These are phyloP conservation scores for Prosapia bicincta DNA, from an alignment of 2,888 invertebrate genomes.

Conservation along the genomic window DNA sequence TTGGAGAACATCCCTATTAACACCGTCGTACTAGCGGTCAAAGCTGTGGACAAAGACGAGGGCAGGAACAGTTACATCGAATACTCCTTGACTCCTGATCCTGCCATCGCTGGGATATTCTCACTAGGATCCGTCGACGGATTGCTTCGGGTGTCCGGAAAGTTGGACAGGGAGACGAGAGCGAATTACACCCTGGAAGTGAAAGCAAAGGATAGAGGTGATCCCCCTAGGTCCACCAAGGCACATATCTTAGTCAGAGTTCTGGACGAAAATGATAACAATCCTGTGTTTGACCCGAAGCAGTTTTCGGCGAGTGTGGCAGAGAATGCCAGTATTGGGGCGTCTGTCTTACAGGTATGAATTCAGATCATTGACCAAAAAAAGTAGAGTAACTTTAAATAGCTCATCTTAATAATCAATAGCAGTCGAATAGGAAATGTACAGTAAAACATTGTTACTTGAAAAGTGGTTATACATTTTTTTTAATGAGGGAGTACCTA, in stretches of 20 bases:
- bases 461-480: too few relatives aligned
- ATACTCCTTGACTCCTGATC: slow-evolving; percentile 59
- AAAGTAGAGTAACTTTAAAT: too few relatives aligned
- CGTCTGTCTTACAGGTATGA: slow-evolving; percentile 77
- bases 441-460: too few relatives aligned
- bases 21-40: slow-evolving; percentile 84
- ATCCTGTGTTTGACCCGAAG: slow-evolving; percentile 83
- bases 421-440: too few relatives aligned
- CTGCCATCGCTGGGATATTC: slow-evolving; percentile 57
- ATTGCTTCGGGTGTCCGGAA: slow-evolving; percentile 76
- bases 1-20: slow-evolving; percentile 82
- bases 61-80: slow-evolving; percentile 89
- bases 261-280: slow-evolving; percentile 86
- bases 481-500: too few relatives aligned
- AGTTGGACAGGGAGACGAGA: slow-evolving; percentile 77
- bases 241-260: slow-evolving; percentile 68
- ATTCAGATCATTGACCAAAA: too few relatives aligned
- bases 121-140: slow-evolving; percentile 85
- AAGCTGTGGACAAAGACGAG: slow-evolving; percentile 86
- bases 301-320: slow-evolving; percentile 87
- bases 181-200: slow-evolving; percentile 72
- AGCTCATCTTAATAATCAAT: too few relatives aligned
- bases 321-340: slow-evolving; percentile 92
- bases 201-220: slow-evolving; percentile 85
- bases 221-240: slow-evolving; percentile 69